These are phyloP conservation scores for Notarius lentiginosus DNA, from an alignment of 2,113 vertebrate genomes.

Conservation along the genomic window DNA sequence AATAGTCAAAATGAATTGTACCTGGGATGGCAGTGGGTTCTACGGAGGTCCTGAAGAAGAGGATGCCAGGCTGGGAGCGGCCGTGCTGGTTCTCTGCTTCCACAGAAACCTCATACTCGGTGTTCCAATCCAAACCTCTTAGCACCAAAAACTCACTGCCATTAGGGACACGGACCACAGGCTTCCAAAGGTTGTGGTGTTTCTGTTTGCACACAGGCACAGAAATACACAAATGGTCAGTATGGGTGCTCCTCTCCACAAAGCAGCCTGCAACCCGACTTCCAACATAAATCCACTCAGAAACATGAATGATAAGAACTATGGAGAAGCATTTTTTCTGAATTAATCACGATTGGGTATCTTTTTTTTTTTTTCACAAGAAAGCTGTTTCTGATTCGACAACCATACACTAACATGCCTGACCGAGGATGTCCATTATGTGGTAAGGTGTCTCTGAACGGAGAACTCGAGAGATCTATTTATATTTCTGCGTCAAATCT, in stretches of 20 bases:
- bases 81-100: constrained; percentile 93
- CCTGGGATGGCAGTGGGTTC: constrained; percentile 93
- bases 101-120: constrained; percentile 89
- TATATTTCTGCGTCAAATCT: too few species aligned
- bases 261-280: background rate
- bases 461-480: background rate
- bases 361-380: background rate
- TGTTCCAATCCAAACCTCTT: constrained; percentile 89
- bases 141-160: constrained; percentile 84
- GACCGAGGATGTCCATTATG: background rate
- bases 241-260: background rate
- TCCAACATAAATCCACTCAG: background rate
- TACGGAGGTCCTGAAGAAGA: constrained; percentile 81
- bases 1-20: constrained; percentile 61
- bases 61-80: constrained; percentile 79
- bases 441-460: background rate
- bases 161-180: constrained; percentile 83
- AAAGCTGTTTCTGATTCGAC: background rate
- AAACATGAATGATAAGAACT: background rate
- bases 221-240: background rate
- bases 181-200: constrained; percentile 85
- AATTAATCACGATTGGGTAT: background rate
- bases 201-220: constrained; percentile 69
- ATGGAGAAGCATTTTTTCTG: background rate
- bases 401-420: background rate